These are phyloP conservation scores for Chloropsis cyanopogon DNA, from an alignment of 2,113 vertebrate species.

Conservation along the genomic window DNA sequence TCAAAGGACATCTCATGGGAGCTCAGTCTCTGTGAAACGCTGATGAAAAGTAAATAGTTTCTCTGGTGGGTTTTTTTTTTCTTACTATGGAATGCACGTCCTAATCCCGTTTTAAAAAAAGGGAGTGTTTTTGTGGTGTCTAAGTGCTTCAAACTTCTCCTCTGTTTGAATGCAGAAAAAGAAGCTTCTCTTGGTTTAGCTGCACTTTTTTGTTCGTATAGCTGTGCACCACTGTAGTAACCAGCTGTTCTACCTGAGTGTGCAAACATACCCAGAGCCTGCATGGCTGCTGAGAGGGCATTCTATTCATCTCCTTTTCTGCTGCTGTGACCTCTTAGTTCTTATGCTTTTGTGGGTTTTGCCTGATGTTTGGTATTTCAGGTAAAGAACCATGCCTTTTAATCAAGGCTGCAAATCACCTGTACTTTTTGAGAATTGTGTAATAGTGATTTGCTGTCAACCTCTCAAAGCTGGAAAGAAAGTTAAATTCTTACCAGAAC, in stretches of 20 bases:
- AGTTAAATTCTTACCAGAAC: constrained; percentile 36
- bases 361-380: not conserved
- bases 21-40: not conserved
- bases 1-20: not conserved
- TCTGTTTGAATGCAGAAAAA: not conserved
- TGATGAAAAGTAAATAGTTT: not conserved
- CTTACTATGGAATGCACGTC: not conserved
- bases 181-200: not conserved
- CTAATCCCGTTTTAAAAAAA: not conserved
- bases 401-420: constrained; percentile 20
- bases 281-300: not conserved
- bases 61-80: not conserved
- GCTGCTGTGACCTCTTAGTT: not conserved
- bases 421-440: not conserved
- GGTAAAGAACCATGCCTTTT: not conserved
- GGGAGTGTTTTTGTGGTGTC: not conserved
- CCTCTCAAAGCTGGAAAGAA: constrained; percentile 27
- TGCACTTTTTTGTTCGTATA: not conserved
- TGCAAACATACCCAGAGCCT: not conserved
- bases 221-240: not conserved
- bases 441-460: constrained; percentile 43
- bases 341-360: not conserved
- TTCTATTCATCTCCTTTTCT: not conserved
- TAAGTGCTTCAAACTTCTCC: not conserved
- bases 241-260: not conserved